phyloP scores from a whole-genome alignment of 37 sponge, comb jelly and placozoan species.

The Eunapius fragilis region DNA sequence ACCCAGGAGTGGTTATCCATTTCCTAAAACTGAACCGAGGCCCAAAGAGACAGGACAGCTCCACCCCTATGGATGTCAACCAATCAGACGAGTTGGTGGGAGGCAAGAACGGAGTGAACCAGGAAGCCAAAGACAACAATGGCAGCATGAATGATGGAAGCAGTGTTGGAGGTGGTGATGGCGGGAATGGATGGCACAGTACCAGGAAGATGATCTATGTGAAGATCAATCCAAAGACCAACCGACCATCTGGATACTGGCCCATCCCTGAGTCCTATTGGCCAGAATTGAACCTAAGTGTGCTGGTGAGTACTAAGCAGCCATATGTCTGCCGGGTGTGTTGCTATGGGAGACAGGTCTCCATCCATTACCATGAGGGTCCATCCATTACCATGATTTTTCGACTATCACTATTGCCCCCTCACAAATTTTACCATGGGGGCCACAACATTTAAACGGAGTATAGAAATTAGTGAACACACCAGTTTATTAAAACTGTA shows the following conservation, averaged over 20 bases:
- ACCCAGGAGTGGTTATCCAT: conserved; percentile 93
- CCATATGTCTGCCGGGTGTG: too few species aligned
- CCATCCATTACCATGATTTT: neutral
- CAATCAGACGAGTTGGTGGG: neutral
- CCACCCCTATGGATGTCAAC: conserved; percentile 23
- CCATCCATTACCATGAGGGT: too few species aligned
- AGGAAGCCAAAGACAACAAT: neutral
- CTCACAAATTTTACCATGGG: too few species aligned
- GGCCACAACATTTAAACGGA: too few species aligned
- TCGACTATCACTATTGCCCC: too few species aligned
- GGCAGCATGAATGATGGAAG: neutral
- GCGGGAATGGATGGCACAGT: conserved; percentile 49
- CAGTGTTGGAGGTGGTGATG: neutral
- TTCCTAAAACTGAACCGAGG: conserved; percentile 67
- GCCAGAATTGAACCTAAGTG: conserved; percentile 62
- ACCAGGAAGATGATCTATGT: conserved; percentile 90
- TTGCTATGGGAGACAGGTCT: too few species aligned
- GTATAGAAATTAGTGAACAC: too few species aligned
- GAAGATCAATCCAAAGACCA: conserved; percentile 74
- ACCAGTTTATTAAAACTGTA: too few species aligned
- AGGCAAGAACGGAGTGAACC: neutral
- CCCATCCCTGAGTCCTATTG: conserved; percentile 98
- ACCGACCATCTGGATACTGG: conserved; percentile 86
- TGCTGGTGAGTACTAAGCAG: conserved; percentile 53
- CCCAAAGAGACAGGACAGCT: neutral